Evolutionary conservation across 2,113 vertebrate species (phyloP), one percentile per base, ranked within the genome.

Genomic region (Nanorana parkeri): DNA sequence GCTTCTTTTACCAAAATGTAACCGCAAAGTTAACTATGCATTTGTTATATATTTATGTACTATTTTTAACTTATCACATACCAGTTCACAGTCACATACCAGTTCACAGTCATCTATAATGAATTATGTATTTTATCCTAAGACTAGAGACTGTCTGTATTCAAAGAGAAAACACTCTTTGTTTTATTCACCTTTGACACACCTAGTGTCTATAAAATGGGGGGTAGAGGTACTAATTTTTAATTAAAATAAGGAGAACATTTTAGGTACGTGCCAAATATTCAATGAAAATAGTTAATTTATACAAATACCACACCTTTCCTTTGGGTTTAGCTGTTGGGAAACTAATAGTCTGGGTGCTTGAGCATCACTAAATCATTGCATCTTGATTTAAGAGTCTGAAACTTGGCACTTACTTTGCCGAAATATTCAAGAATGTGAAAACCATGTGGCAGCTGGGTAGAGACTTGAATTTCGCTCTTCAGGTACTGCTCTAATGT

Each of bases 371-470:
- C 61, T 83, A 36, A 61, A 29, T 41, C 51, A 84, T 21, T 73
- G 78, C 74, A 80, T 75, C 84, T 67, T 84, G 51, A 87, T 87
- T 87, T 84, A 87, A 73, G 80, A 16, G 29, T 41, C 55, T 60
- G 32, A 24, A 36, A 84, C 84, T 85, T 88, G 88, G 85, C 77
- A 92, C 96, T 90, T 89, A 99, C 98, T 93, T 96, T 97, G 87
- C 95, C 92, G 61, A 99, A 94, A 68, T 96, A 94, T 89, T 92
- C 92, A 89, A 98, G 92, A 85, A 94, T 88, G 77, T 97, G 94
- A 88, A 91, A 88, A 84, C 92, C 92, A 79, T 92, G 87, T 0
- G 93, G 92, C 83, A 98, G 88, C 84, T 86, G 88, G 86, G 92
- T 91, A 0, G 71, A 75, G 80, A 93, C 88, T 73, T 87, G 89